Evolutionary conservation across 2,113 vertebrate genomes (phyloP), one percentile per base, ranked within the genome.

Genomic region (Pteropus alecto): DNA sequence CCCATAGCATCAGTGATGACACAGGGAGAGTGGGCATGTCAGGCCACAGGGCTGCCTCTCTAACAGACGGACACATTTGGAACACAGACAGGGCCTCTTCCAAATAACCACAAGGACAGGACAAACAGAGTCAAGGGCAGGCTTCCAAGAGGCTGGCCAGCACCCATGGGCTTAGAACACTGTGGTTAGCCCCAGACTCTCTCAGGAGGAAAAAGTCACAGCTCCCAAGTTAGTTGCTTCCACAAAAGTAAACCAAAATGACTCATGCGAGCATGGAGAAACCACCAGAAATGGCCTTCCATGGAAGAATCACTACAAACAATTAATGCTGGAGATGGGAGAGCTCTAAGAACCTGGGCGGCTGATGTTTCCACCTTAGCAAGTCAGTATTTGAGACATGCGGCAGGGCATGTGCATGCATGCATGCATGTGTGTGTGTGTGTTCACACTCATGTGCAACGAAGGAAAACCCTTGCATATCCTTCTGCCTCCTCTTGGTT

Each of bases 191-290:
- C 71, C 87, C 77, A 68, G 43, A 82, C 65, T 95, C 90, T 78
- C 88, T 79, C 41, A 88, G 83, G 76, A 96, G 54, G 79, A 46
- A 87, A 22, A 90, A 81, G 77, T 78, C 21, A 84, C 68, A 87
- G 78, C 41, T 83, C 84, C 87, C 81, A 79, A 92, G 68, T 84
- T 83, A 81, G 92, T 79, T 1, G 33, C 73, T 91, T 79, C 95
- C 81, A 95, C 85, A 93, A 87, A 95, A 97, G 91, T 85, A 95
- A 95, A 95, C 87, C 90, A 78, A 43, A 90, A 38, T 97, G 97
- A 97, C 81, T 97, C 97, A 96, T 88, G 33, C 38, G 54, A 87
- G 43, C 81, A 96, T 82, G 81, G 74, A 82, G 79, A 96, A 95
- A 56, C 76, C 63, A n/a, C 58, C 33, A 65, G 88, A 85, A 81